Evolutionary conservation across 2,797 vertebrate species (phyloP).

Genomic region (Furcifer pardalis): DNA sequence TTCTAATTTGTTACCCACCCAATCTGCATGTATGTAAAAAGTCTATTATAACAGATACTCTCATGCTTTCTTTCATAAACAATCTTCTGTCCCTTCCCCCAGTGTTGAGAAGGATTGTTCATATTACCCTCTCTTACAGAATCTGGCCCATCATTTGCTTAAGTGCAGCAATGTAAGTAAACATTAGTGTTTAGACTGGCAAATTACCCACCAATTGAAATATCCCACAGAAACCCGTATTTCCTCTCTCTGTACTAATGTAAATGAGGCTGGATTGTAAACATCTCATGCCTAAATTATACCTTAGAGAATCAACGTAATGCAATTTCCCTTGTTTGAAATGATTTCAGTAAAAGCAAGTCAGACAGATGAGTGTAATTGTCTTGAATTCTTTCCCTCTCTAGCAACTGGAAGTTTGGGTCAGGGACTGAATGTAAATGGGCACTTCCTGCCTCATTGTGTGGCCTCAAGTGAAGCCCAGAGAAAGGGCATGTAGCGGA

Average conservation of each 20-base stretch:
- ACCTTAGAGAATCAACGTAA: constrained; percentile 66
- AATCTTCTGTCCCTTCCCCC: too few species aligned
- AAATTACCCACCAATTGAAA: constrained; percentile 52
- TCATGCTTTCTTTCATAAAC: constrained; percentile 4
- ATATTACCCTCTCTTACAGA: not conserved
- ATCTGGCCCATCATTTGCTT: not conserved
- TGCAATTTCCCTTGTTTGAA: constrained; percentile 59
- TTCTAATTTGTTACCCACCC: not conserved
- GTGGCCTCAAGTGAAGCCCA: constrained; percentile 19
- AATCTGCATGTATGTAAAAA: not conserved
- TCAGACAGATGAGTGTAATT: constrained; percentile 53
- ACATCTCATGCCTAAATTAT: constrained; percentile 67
- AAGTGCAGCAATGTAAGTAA: constrained; percentile 53
- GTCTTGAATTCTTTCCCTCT: constrained; percentile 34
- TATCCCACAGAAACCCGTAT: constrained; percentile 51
- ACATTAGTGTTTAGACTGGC: constrained; percentile 43
- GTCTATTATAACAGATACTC: not conserved
- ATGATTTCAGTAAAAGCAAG: constrained; percentile 56
- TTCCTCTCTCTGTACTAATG: constrained; percentile 49
- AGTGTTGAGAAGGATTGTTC: not conserved
- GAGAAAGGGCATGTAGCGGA: not conserved
- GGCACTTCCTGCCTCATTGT: constrained; percentile 25
- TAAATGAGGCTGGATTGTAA: constrained; percentile 64
- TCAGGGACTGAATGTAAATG: constrained; percentile 35
- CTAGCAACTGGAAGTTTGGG: constrained; percentile 13